Evolutionary conservation across 1,140 invertebrate species (phyloP), one percentile per base, ranked within the genome.

Genomic region (Hormaphis cornu): DNA sequence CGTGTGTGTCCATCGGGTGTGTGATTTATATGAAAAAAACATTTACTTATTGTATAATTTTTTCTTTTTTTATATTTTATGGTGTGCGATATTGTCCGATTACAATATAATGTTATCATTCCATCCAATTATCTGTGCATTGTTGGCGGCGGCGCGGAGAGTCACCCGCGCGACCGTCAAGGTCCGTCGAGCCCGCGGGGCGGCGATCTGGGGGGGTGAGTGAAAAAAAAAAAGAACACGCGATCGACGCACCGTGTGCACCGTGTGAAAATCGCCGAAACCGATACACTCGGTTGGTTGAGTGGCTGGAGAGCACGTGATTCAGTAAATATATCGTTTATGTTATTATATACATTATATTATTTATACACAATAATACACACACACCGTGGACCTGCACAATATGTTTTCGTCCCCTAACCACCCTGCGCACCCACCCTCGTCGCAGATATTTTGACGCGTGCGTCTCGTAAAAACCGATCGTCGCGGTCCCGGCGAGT

Each of bases 271-370:
- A 66, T 66, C 42, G 44, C 10, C 14, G 61, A 66, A 63, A 66
- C 61, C 28, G 61, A 66, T 66, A 66, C 61, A 66, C 61, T 50
- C 42, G 61, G 61, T 66, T 44, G 61, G 61, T 33, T 66, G 50
- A 66, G 61, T 66, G 61, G 61, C 61, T 16, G n/a, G n/a, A n/a
- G 28, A 10, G 44, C 61, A 66, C 61, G 61, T 66, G 61, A 50
- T 48, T 44, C 61, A 30, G 44, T 66, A 66, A 66, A 66, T 50
- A 66, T 66, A 66, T 66, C 61, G 61, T 66, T 66, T 66, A 66
- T n/a, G n/a, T 66, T 66, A 48, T 63, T 28, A 14, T 63, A 63
- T 30, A 61, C 37, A 59, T n/a, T 28, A 28, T 52, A 28, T 28
- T n/a, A 10, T 37, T 42, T 59, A 42, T 24, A 48, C 30, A 66